These are phyloP conservation scores for Macrotus californicus DNA, from an alignment of 2,113 vertebrate genomes.

Conservation along the genomic window DNA sequence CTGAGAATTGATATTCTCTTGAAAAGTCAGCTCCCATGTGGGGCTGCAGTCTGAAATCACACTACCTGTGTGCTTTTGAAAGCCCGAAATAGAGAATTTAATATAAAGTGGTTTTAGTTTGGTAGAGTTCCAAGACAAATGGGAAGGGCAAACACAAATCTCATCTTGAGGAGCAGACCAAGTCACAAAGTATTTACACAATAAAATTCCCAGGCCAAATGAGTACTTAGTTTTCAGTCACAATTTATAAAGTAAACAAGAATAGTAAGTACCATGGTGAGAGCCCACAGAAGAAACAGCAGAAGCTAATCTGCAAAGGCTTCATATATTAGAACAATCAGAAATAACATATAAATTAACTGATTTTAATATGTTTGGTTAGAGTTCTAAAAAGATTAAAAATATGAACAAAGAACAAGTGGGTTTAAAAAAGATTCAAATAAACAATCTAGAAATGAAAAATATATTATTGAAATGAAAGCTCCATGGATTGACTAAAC, in stretches of 20 bases:
- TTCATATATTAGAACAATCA: not conserved
- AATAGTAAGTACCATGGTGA: not conserved
- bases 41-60: not conserved
- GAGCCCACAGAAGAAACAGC: not conserved
- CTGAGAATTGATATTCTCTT: not conserved
- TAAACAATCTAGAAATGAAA: not conserved
- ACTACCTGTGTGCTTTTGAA: not conserved
- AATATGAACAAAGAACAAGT: not conserved
- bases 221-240: not conserved
- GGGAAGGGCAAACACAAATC: not conserved
- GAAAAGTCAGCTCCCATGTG: not conserved
- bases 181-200: not conserved
- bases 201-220: not conserved
- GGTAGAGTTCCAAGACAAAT: not conserved
- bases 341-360: not conserved
- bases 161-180: not conserved
- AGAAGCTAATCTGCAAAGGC: not conserved
- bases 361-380: not conserved
- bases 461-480: not conserved
- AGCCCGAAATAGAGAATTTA: not conserved
- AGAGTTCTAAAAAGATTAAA: not conserved
- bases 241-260: conserved; percentile 1
- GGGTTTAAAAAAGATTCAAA: not conserved
- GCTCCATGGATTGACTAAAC: not conserved
- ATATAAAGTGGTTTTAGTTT: not conserved